Percentiles rank a stretch among this genome's conserved stretches.
These are phyloP conservation scores for Harpagus bidentatus DNA, from an alignment of 2,113 vertebrate species.

Conservation along the genomic window DNA sequence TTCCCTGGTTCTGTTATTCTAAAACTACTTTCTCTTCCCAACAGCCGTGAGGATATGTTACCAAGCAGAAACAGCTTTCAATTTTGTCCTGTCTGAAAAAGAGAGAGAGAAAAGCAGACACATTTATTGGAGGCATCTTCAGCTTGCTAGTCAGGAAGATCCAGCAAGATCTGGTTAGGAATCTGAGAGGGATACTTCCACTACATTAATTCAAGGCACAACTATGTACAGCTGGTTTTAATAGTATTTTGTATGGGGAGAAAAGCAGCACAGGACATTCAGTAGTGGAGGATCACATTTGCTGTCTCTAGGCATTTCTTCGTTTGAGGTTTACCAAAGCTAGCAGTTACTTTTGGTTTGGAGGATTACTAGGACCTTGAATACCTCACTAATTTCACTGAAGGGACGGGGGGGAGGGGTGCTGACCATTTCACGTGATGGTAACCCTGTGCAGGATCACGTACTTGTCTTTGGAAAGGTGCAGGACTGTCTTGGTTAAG, in stretches of 20 bases:
- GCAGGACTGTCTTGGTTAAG: not conserved
- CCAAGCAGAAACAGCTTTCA: not conserved
- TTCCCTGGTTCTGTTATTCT: not conserved
- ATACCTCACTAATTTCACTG: not conserved
- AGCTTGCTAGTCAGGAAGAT: not conserved
- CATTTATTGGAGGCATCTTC: not conserved
- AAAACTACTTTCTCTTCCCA: not conserved
- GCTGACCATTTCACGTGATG: not conserved
- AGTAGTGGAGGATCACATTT: not conserved
- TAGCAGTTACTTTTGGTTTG: not conserved
- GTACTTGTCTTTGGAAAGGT: not conserved
- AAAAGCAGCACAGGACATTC: not conserved
- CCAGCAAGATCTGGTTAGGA: not conserved
- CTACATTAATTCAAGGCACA: not conserved
- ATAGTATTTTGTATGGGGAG: not conserved
- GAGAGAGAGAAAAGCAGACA: not conserved
- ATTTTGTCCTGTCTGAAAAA: not conserved
- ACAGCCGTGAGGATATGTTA: not conserved
- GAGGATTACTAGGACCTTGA: not conserved
- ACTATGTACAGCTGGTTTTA: not conserved
- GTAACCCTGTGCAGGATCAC: accelerated
- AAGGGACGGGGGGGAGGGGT: accelerated
- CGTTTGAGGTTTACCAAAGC: not conserved
- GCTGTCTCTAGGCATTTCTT: not conserved
- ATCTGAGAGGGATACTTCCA: not conserved